Evolutionary conservation across 1,140 invertebrate species (phyloP), one percentile per base, ranked within the genome.

Genomic region (Drosophila kurseongensis): DNA sequence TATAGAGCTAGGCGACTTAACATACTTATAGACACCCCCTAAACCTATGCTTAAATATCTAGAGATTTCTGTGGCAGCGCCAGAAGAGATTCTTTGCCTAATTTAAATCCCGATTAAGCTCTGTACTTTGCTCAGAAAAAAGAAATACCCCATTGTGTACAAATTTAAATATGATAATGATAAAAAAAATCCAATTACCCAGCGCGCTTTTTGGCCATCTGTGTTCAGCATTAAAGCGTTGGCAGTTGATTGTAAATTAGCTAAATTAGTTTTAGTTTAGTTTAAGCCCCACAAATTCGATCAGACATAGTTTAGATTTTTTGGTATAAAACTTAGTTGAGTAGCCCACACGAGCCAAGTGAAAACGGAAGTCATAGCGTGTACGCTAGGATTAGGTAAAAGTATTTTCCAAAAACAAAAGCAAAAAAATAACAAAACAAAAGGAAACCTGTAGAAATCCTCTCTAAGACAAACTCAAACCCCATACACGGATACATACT

Each of bases 191-290:
- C 32, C 27, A 36, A 36, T 18, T 7, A 36, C 2, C 60, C 59
- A 63, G 60, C 45, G 65, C 45, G 59, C 59, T 45, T 63, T 40
- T 60, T 41, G 60, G 32, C 60, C 60, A 58, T 62, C 52, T 62
- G 59, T 62, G 55, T 59, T 60, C 60, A 62, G 60, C 60, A 63
- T 42, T 60, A 13, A 18, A 63, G 60, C 60, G 65, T 51, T 68
- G 59, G 65, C 36, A 18, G 18, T 27, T 52, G 18, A 36, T 6
- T 60, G 67, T 74, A 73, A 42, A 73, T 61, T 73, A 62, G 51
- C 48, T 75, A 60, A 75, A 63, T 75, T 73, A 74, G 68, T 74
- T 62, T 0, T 63, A 63, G 54, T 63, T 68, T 42, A 63, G 47
- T 42, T 63, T 63, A 63, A 66, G 47, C 23, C 47, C 35, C 27